A percentile compares a stretch with the other conserved stretches of the same genome.
Conservation (phyloP, 2,888 invertebrate genomes). For the Torymus auratus region DNA sequence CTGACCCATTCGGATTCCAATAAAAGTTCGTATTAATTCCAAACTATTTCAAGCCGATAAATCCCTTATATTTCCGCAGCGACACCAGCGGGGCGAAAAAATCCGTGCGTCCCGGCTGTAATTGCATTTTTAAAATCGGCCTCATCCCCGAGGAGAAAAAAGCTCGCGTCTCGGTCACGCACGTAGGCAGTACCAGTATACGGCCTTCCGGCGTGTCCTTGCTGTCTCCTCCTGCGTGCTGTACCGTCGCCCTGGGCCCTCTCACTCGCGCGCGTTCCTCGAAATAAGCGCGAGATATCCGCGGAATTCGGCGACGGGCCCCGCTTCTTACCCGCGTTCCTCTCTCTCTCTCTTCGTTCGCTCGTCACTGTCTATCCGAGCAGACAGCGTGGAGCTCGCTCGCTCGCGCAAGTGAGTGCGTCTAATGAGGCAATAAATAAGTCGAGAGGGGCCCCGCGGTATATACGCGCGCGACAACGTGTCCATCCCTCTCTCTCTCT, state of each 20-base stretch:
- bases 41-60: too few species aligned
- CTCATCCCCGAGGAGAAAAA: too few species aligned
- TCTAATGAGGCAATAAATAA: slow-evolving; percentile 77
- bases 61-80: too few species aligned
- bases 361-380: slow-evolving; percentile 77
- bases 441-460: slow-evolving; percentile 75
- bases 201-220: not conserved
- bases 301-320: slow-evolving; percentile 65
- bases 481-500: slow-evolving; percentile 67
- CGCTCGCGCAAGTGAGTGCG: slow-evolving; percentile 74
- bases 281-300: slow-evolving; percentile 64
- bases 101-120: too few species aligned
- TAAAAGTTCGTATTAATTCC: too few species aligned
- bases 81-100: too few species aligned
- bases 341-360: slow-evolving; percentile 56
- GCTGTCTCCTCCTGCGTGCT: not conserved
- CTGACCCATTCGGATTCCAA: too few species aligned
- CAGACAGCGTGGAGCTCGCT: slow-evolving; percentile 76
- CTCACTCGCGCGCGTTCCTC: not conserved
- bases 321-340: slow-evolving; percentile 38
- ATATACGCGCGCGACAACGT: slow-evolving; percentile 71
- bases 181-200: not conserved
- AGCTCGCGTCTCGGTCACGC: too few species aligned
- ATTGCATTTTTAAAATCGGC: too few species aligned
- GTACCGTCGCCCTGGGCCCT: not conserved